Base-by-base conservation (phyloP, 2,113 vertebrate species). In the Cryptotis parvus region DNA sequence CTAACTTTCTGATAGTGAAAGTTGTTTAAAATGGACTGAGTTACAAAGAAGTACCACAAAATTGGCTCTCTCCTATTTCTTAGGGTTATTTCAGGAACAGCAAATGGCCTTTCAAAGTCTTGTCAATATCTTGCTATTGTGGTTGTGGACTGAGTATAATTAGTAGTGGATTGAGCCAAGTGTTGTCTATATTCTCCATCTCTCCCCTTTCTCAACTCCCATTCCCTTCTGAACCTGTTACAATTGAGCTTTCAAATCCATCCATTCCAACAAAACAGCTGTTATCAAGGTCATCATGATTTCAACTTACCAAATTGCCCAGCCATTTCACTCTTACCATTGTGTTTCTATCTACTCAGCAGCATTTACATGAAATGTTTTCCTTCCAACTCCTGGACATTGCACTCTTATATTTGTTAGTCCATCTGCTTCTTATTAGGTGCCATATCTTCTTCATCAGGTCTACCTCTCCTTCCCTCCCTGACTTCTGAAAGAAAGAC, bases 81-180 rank as follows among this genome's bases (percentile, higher is more conserved):
- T 63, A 33, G 5, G 9, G 93, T 84, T 91, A 94, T 95, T 96
- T 96, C 77, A 84, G 82, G 82, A 91, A 63, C 78, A 77, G 93
- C 52, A 94, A 94, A 94, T 80, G 90, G 82, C 61, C 55, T 96
- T 91, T 94, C 84, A 79, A 89, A 75, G 68, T 52, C 77, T 77
- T 87, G 93, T 95, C 95, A 69, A 91, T 95, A 95, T 69, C 91
- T 35, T 37, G 61, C 88, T 92, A 93, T 95, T 96, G 89, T 88
- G 83, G 88, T 83, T 6, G 61, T 58, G 79, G 35, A 63, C 83
- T 90, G 75, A 74, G 75, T 80, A 83, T 95, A 86, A 95, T 93
- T 92, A 95, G 91, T 68, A 93, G 75, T 49, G 77, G 72, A 77
- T 33, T 80, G 89, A 93, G 92, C 31, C 52, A n/a, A 84, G 49